A percentile compares a stretch with the other conserved stretches of the same genome.
These are phyloP conservation scores for Myotis vivesi DNA, from an alignment of 2,797 vertebrate genomes.

Conservation along the genomic window DNA sequence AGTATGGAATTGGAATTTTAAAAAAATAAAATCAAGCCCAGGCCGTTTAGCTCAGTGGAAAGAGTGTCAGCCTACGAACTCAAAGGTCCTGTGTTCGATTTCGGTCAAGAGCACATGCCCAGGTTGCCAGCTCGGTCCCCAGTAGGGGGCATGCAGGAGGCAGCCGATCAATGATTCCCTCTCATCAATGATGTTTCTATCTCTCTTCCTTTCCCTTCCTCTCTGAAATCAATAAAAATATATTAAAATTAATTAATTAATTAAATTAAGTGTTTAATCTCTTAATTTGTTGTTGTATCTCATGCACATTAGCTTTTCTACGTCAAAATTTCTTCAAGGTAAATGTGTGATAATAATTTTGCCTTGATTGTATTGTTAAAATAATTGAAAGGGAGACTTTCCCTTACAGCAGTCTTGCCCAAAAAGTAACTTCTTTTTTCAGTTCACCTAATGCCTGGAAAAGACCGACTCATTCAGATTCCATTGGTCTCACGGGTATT, in stretches of 20 bases:
- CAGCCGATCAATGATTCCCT: no score
- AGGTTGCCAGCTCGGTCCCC: no score
- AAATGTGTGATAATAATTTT: background rate
- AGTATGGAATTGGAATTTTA: background rate
- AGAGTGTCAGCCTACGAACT: no score
- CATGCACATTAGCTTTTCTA: background rate
- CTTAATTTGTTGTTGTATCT: background rate
- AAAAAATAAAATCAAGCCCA: background rate
- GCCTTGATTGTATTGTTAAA: background rate
- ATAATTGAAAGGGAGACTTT: background rate
- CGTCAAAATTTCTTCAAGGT: background rate
- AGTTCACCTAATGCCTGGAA: background rate
- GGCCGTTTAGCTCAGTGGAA: no score
- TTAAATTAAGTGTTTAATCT: background rate
- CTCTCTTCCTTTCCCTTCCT: no score
- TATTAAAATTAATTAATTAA: no score
- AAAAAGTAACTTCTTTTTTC: background rate
- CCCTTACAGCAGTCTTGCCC: background rate
- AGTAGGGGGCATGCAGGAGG: no score
- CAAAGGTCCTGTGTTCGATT: no score
- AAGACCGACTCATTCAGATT: background rate
- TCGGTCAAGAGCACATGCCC: no score
- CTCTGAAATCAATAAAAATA: no score
- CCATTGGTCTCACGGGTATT: background rate
- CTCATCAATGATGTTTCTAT: no score